A percentile compares a stretch with the other conserved stretches of the same genome.
Conservation (phyloP, 2,113 vertebrate genomes). For the Nannospalax galili region DNA sequence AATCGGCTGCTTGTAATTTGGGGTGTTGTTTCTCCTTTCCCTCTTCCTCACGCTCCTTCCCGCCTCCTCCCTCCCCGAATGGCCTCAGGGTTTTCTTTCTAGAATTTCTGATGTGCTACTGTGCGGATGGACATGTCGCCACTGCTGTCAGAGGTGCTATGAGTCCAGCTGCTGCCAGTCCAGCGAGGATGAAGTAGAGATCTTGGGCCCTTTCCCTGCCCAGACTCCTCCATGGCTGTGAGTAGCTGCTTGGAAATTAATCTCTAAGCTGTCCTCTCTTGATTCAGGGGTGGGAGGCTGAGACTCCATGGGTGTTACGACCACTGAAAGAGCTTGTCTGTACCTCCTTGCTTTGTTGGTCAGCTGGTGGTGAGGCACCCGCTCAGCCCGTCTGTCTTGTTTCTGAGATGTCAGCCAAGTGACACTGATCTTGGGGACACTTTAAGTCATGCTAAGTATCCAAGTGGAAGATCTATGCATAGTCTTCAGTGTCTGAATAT, state of each 20-base stretch:
- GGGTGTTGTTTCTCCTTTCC: conserved; percentile 55
- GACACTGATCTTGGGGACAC: background rate
- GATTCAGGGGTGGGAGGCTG: too few species aligned
- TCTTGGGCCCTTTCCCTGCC: conserved; percentile 94
- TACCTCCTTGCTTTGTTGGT: background rate
- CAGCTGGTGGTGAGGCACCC: background rate
- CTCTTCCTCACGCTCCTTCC: background rate
- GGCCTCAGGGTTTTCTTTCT: conserved; percentile 91
- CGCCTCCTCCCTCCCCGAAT: conserved; percentile 52
- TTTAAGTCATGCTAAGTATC: background rate
- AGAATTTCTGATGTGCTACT: conserved; percentile 91
- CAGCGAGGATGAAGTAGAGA: conserved; percentile 94
- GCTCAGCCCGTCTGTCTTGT: background rate
- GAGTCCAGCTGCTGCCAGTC: conserved; percentile 92
- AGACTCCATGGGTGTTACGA: background rate
- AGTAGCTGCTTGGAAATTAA: conserved; percentile 78
- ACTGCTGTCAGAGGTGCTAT: conserved; percentile 92
- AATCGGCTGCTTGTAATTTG: conserved; percentile 79
- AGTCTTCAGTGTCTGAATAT: background rate
- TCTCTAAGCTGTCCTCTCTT: background rate
- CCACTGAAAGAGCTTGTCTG: background rate
- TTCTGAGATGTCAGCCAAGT: background rate
- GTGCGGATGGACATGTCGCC: conserved; percentile 91
- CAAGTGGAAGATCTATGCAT: background rate
- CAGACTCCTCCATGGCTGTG: conserved; percentile 94